Percentiles rank a stretch among this genome's conserved stretches.
These are phyloP conservation scores for Drosophila bifasciata DNA, from an alignment of 1,140 invertebrate species.

Conservation along the genomic window DNA sequence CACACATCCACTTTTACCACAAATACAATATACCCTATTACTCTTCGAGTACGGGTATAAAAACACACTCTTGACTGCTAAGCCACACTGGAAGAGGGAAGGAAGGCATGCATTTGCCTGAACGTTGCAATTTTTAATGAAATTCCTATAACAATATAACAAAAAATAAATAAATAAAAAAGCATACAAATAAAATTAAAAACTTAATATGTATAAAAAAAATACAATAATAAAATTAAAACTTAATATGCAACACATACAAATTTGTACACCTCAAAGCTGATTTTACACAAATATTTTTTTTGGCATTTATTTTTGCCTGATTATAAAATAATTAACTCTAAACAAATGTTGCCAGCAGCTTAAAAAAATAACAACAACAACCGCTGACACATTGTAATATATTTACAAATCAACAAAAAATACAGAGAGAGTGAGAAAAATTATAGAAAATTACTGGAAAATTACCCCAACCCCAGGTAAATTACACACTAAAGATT, in stretches of 20 bases:
- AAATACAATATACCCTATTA: no score
- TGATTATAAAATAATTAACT: conserved; percentile 47
- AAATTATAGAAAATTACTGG: background rate
- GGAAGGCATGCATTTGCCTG: no score
- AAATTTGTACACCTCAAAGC: conserved; percentile 14
- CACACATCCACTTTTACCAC: no score
- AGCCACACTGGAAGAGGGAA: no score
- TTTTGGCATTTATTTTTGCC: background rate
- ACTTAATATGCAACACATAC: background rate
- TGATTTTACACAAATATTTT: conserved; percentile 19
- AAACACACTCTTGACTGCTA: no score
- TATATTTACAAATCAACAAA: conserved; percentile 44
- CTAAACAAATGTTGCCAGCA: conserved; percentile 32
- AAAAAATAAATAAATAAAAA: no score
- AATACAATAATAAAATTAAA: background rate
- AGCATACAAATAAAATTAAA: no score
- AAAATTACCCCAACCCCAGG: no score
- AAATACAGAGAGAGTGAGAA: conserved; percentile 6
- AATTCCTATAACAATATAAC: no score
- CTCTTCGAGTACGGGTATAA: no score
- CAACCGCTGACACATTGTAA: conserved; percentile 23
- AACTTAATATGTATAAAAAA: background rate
- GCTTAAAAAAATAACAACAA: conserved; percentile 1
- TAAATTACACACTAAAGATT: conserved; percentile 39
- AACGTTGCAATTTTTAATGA: no score